A percentile compares a stretch with the other conserved stretches of the same genome.
Evolutionary conservation across 2,113 vertebrate species (phyloP).

Genomic region (Toxostoma redivivum): DNA sequence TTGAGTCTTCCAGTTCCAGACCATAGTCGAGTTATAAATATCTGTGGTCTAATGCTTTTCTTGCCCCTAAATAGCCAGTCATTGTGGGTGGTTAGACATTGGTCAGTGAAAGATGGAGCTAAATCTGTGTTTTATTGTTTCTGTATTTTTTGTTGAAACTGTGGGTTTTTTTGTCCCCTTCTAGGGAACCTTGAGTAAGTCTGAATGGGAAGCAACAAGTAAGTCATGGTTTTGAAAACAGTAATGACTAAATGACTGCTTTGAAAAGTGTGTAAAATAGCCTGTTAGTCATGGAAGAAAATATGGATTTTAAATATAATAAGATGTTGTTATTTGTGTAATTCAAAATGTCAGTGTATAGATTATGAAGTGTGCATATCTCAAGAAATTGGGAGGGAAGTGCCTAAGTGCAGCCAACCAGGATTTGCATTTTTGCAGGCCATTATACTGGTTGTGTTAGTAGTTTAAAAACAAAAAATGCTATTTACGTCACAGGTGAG

Average conservation of each 20-base stretch:
- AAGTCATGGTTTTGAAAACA: slow-evolving; percentile 62
- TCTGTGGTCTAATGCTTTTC: not conserved
- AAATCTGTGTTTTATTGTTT: not conserved
- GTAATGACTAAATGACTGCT: not conserved
- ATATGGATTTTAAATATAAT: not conserved
- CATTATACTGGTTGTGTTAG: not conserved
- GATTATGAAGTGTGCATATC: not conserved
- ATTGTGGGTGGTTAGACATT: not conserved
- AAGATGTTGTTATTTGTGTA: not conserved
- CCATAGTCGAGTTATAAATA: rapidly evolving
- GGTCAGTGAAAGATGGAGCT: not conserved
- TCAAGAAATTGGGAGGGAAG: not conserved
- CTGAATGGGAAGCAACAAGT: slow-evolving; percentile 97
- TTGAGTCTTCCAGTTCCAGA: not conserved
- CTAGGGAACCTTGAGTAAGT: slow-evolving; percentile 92
- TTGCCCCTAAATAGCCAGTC: not conserved
- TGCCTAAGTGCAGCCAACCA: not conserved
- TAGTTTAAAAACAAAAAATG: not conserved
- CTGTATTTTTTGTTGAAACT: not conserved
- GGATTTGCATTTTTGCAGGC: not conserved
- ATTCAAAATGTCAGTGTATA: not conserved
- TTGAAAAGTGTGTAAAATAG: not conserved
- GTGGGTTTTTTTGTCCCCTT: not conserved
- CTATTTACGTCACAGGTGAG: not conserved
- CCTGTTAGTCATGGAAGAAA: not conserved